Evolutionary conservation across 1,140 invertebrate genomes (phyloP).

Genomic region (Trichomalopsis sarcophagae): DNA sequence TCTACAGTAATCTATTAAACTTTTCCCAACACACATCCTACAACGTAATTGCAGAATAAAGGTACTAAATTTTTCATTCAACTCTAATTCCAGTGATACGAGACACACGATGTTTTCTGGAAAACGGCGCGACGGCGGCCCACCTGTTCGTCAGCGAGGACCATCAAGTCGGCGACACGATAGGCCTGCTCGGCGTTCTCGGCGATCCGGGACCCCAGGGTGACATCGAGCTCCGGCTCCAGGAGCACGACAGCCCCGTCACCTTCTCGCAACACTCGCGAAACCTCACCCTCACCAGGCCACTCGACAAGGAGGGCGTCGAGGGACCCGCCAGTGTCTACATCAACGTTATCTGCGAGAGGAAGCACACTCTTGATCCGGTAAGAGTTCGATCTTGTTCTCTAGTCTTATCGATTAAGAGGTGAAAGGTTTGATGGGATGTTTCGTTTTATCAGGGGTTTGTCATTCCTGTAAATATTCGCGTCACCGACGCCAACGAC

Average conservation of each 20-base stretch:
- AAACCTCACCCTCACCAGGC: slow-evolving; percentile 85
- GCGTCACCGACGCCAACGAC: slow-evolving; percentile 95
- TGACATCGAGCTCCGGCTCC: slow-evolving; percentile 86
- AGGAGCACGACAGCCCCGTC: slow-evolving; percentile 87
- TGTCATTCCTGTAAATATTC: slow-evolving; percentile 91
- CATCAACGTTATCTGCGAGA: slow-evolving; percentile 89
- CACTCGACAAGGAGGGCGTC: slow-evolving; percentile 90
- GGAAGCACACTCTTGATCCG: slow-evolving; percentile 86
- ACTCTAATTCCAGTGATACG: slow-evolving; percentile 71
- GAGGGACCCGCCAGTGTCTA: slow-evolving; percentile 88
- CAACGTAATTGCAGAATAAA: too few relatives aligned
- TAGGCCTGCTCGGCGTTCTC: slow-evolving; percentile 86
- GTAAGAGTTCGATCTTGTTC: slow-evolving; percentile 60
- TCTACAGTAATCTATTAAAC: too few relatives aligned
- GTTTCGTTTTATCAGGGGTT: slow-evolving; percentile 80
- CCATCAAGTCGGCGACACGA: slow-evolving; percentile 83
- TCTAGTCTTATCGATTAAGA: too few relatives aligned
- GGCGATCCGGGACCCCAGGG: slow-evolving; percentile 85
- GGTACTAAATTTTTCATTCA: too few relatives aligned
- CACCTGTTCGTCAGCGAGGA: slow-evolving; percentile 94
- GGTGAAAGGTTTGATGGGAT: not conserved
- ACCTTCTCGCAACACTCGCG: slow-evolving; percentile 84
- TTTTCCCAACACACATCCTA: too few relatives aligned
- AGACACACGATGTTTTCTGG: slow-evolving; percentile 91
- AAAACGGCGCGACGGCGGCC: slow-evolving; percentile 91